Evolutionary conservation across 2,888 invertebrate species (phyloP), one percentile per base, ranked within the genome.

Genomic region (Trichopoda pennipes): DNA sequence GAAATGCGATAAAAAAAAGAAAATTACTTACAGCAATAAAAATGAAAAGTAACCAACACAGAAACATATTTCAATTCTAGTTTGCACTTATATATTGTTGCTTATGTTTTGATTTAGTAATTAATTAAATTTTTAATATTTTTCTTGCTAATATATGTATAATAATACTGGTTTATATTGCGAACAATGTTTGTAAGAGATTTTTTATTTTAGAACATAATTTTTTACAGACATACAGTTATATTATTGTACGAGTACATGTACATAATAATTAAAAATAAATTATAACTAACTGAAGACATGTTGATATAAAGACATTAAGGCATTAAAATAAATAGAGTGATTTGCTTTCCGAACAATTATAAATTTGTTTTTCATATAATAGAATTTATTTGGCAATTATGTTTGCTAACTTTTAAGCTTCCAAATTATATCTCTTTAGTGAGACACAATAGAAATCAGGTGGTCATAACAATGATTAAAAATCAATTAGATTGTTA

Each of bases 401-500:
- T n/a, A n/a, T 44, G 1, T 16, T 4, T 3, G 10, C 10, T 10
- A 28, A 16, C 44, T 35, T 19, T 42, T 72, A 14, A 8, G 8
- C 2, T 53, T 53, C 10, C 14, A 16, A 1, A 47, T 44, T 53
- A 35, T 2, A 68, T 12, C 9, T 0, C 32, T 12, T 44, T n/a
- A 14, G 19, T 61, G 47, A 66, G 16, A 63, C 35, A 23, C 21
- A 49, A 42, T 10, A 10, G 6, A 4, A 68, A 28, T 6, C 23
- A 64, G 38, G 16, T 64, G 70, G 9, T 14, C 28, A 61, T 9
- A 12, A 17, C n/a, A 47, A 35, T 53, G n/a, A 53, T 68, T 68
- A 75, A 58, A 60, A 68, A 19, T 49, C 66, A 66, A 75, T 75
- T 60, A 75, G 38, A 49, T 49, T 42, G 38, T 47, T 49, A 3